Conservation (phyloP, 2,113 vertebrate species). For the Alligator sinensis region DNA sequence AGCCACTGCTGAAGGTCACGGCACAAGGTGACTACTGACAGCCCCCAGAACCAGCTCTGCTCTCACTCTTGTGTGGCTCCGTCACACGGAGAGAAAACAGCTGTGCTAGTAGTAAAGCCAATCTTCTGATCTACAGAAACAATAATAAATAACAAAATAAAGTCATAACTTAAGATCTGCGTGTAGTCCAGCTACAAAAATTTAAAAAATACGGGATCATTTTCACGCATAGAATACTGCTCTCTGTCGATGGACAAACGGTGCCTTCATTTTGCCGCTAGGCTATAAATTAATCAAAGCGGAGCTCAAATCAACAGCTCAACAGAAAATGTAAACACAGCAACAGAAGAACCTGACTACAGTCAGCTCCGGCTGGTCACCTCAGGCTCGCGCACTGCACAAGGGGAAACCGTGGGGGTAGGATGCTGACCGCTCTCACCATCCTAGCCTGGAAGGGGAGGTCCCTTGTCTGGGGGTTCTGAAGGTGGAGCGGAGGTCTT, state of each 20-base stretch:
- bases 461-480: not conserved
- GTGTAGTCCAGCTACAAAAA: slow-evolving; percentile 99
- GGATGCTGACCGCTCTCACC: not conserved
- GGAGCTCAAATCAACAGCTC: slow-evolving; percentile 78
- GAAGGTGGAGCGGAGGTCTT: slow-evolving; percentile 40
- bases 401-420: no score
- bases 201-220: slow-evolving; percentile 88
- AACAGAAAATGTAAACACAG: slow-evolving; percentile 85
- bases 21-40: slow-evolving; percentile 21
- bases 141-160: slow-evolving; percentile 85
- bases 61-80: slow-evolving; percentile 52
- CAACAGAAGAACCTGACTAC: slow-evolving; percentile 73
- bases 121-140: slow-evolving; percentile 87
- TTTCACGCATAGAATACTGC: slow-evolving; percentile 90
- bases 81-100: slow-evolving; percentile 74
- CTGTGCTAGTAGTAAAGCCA: slow-evolving; percentile 85
- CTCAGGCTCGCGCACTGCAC: slow-evolving; percentile 33
- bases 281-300: slow-evolving; percentile 84
- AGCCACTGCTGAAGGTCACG: not conserved
- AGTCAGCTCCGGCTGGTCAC: slow-evolving; percentile 60
- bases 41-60: slow-evolving; percentile 45
- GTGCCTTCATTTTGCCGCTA: slow-evolving; percentile 83
- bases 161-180: slow-evolving; percentile 93
- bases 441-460: not conserved
- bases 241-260: slow-evolving; percentile 84